Conservation (phyloP, 1,140 invertebrate species). For the Drosophila leontia region DNA sequence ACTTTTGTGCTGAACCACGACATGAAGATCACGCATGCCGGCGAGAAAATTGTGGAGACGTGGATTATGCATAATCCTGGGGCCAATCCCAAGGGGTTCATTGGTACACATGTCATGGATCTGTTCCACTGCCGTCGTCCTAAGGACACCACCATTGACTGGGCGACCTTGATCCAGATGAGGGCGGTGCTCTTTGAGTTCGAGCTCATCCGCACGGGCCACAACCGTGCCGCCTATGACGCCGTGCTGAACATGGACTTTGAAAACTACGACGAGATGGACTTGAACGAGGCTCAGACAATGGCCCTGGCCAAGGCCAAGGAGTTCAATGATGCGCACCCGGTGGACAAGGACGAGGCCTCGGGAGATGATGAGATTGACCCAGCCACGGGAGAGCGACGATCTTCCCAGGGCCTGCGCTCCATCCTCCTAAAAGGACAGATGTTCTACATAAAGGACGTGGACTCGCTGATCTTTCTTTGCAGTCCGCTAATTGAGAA, state of each 20-base stretch:
- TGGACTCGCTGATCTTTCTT: constrained; percentile 92
- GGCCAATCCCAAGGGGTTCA: constrained; percentile 85
- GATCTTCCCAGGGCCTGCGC: constrained; percentile 89
- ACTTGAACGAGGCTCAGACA: constrained; percentile 70
- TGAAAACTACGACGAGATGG: constrained; percentile 76
- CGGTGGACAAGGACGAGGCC: constrained; percentile 39
- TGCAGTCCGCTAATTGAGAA: constrained; percentile 95
- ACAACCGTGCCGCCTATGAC: constrained; percentile 71
- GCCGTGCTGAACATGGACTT: constrained; percentile 74
- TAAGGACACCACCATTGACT: constrained; percentile 90
- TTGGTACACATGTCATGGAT: constrained; percentile 88
- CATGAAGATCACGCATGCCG: constrained; percentile 85
- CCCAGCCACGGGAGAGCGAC: constrained; percentile 85
- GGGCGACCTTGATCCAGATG: constrained; percentile 89
- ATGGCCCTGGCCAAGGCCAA: constrained; percentile 56
- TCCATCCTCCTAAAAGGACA: constrained; percentile 93
- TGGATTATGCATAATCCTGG: constrained; percentile 88
- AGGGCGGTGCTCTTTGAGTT: constrained; percentile 92
- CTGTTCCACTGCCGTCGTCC: constrained; percentile 90
- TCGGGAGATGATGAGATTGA: constrained; percentile 48
- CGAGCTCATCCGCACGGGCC: constrained; percentile 87
- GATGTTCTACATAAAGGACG: constrained; percentile 92
- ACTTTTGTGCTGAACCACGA: constrained; percentile 77
- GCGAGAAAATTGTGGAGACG: constrained; percentile 90
- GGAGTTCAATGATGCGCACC: constrained; percentile 55